Conservation (phyloP, 2,888 invertebrate genomes). For the Drosophila prolongata region DNA sequence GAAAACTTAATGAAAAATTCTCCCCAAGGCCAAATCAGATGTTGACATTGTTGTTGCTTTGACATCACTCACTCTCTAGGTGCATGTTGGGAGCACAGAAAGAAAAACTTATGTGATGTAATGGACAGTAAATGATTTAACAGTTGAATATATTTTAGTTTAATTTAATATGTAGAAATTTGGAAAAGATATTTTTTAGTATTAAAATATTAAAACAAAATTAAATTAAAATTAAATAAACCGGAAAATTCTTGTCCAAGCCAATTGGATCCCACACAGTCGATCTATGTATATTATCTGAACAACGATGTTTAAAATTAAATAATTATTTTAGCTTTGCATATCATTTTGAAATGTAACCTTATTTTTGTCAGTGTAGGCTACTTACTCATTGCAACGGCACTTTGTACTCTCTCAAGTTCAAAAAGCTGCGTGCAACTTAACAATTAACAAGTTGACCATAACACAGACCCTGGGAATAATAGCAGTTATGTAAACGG, state of each 20-base stretch:
- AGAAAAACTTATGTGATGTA: background rate
- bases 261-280: too few relatives aligned
- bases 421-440: conserved; percentile 65
- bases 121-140: background rate
- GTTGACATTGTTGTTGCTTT: conserved; percentile 55
- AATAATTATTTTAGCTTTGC: too few relatives aligned
- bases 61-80: conserved; percentile 3
- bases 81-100: background rate
- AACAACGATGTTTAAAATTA: too few relatives aligned
- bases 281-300: too few relatives aligned
- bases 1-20: conserved; percentile 30
- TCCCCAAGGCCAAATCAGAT: conserved; percentile 58
- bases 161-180: too few relatives aligned
- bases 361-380: conserved; percentile 16
- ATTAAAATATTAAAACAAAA: background rate
- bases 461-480: conserved; percentile 55
- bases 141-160: too few relatives aligned
- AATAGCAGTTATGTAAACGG: conserved; percentile 17
- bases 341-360: too few relatives aligned
- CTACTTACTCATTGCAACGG: conserved; percentile 44
- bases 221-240: background rate
- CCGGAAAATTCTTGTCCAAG: too few relatives aligned
- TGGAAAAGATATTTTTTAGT: too few relatives aligned
- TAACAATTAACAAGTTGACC: conserved; percentile 51
- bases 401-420: conserved; percentile 30